Base-by-base conservation (phyloP, 2,113 vertebrate genomes). In the Catharus minimus region DNA sequence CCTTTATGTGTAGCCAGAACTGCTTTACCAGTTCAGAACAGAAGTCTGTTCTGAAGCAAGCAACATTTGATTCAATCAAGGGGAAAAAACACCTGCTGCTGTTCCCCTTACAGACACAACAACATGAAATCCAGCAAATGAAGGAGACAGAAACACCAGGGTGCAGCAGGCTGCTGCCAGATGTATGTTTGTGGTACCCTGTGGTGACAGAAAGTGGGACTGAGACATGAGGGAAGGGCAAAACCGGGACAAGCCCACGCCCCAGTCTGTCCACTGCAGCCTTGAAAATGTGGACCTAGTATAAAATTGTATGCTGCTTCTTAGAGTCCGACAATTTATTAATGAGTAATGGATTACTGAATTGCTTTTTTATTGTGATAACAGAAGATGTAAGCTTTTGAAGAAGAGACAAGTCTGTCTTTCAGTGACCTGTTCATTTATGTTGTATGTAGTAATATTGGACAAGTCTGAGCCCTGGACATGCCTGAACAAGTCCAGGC, bases 141-240 rank as follows among this genome's bases (percentile, higher is more conserved):
- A 83, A 77, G n/a, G 22, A 78, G n/a, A 44, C 9, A 78, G 47
- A 60, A 75, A 44, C 60, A 68, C 20, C 44, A 58, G 39, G 10
- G 18, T 62, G n/a, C 46, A 33, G 32, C 56, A 79, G 7, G 15
- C 19, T 88, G 55, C 60, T 65, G 16, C 57, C 1, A 8, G 50
- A 17, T 0, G 1, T 22, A 6, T 0, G 0, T 58, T 60, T 53
- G 14, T 76, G 32, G 12, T 38, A 12, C 55, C 28, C 30, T 74
- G 47, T 3, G 1, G 18, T 74, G 44, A 27, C 30, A 75, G 55
- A 50, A 47, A 39, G 27, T n/a, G 33, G 49, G 36, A 71, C 44
- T 33, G 49, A 46, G 65, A n/a, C 16, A 3, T 1, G 10, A 67
- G 46, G 11, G 21, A 49, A 68, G 33, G 15, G 15, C 49, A 81